Evolutionary conservation across 2,888 invertebrate genomes (phyloP).

Genomic region (Mythimna albipuncta): DNA sequence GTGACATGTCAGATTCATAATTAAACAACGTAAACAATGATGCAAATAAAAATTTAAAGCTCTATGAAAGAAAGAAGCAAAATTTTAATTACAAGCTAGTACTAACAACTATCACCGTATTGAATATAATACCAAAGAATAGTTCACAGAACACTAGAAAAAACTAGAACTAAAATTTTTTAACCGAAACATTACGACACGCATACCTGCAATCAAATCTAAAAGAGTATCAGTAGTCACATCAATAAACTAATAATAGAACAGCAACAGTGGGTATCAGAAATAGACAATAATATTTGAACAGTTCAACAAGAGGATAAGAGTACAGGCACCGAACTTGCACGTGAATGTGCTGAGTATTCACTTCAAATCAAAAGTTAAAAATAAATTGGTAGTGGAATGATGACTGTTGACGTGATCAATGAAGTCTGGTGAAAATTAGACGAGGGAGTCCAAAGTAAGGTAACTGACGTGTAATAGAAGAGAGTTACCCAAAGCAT

Average conservation of each 20-base stretch:
- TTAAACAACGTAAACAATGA: background rate
- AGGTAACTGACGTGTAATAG: background rate
- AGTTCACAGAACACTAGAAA: background rate
- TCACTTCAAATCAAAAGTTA: too few relatives aligned
- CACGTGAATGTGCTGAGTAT: background rate
- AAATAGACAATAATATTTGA: slow-evolving; percentile 72
- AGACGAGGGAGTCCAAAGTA: too few relatives aligned
- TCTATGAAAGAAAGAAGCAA: background rate
- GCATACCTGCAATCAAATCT: slow-evolving; percentile 52
- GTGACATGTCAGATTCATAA: too few relatives aligned
- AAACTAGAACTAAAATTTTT: slow-evolving; percentile 1
- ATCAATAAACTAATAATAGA: slow-evolving; percentile 68
- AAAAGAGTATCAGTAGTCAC: slow-evolving; percentile 58
- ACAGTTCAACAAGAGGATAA: slow-evolving; percentile 12
- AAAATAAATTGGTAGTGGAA: background rate
- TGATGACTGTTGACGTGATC: background rate
- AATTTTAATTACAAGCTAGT: background rate
- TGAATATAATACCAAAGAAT: background rate
- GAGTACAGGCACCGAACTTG: background rate
- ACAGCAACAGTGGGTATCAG: slow-evolving; percentile 58
- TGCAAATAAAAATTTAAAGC: background rate
- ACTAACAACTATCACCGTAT: background rate
- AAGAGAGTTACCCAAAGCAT: background rate
- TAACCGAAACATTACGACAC: slow-evolving; percentile 51
- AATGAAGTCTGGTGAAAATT: background rate